These are phyloP conservation scores for Dioctria rufipes DNA, from an alignment of 2,888 invertebrate genomes.

Conservation along the genomic window DNA sequence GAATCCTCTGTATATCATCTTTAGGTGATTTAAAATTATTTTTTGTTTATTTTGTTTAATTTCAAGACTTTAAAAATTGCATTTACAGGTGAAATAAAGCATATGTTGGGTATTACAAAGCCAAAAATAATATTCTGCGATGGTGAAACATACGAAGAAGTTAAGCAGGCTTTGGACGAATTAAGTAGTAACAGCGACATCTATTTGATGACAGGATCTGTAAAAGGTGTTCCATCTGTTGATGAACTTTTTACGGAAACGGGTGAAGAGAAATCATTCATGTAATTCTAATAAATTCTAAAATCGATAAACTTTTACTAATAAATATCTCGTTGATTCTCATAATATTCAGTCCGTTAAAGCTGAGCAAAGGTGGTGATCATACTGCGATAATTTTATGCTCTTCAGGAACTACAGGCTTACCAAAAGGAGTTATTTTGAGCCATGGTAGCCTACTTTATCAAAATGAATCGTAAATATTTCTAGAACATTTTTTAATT, in stretches of 20 bases:
- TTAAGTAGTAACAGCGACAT: constrained; percentile 62
- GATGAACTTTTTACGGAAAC: constrained; percentile 61
- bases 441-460: constrained; percentile 61
- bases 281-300: constrained; percentile 47
- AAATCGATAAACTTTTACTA: background rate
- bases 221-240: constrained; percentile 62
- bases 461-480: constrained; percentile 10
- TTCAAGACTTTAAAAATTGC: no score
- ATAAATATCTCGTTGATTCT: background rate
- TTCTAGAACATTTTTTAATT: no score
- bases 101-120: constrained; percentile 66
- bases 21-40: no score
- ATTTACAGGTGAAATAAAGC: constrained; percentile 64
- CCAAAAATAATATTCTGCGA: constrained; percentile 70
- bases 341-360: constrained; percentile 32
- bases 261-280: constrained; percentile 57
- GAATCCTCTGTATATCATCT: no score
- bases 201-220: constrained; percentile 64
- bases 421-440: constrained; percentile 67
- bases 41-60: background rate
- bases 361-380: constrained; percentile 44
- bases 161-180: constrained; percentile 61
- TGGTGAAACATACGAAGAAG: constrained; percentile 63
- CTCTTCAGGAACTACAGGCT: constrained; percentile 67
- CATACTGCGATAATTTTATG: constrained; percentile 63